Evolutionary conservation across 2,888 invertebrate species (phyloP).

Genomic region (Crepidodera aurea): DNA sequence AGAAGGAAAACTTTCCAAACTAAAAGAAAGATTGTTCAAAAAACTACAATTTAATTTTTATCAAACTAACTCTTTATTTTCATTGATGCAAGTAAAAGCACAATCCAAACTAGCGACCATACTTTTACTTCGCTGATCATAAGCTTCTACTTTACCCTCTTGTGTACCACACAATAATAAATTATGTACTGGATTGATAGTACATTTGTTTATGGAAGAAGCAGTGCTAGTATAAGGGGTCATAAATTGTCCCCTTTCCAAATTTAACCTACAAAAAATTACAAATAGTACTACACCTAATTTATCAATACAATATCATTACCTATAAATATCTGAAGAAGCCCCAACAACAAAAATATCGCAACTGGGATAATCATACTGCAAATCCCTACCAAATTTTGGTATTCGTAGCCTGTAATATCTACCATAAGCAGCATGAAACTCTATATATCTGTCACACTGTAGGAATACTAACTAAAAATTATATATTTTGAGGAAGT

Average conservation of each 20-base stretch:
- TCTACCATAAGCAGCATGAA: slow-evolving; percentile 93
- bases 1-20: slow-evolving; percentile 72
- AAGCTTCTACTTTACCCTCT: slow-evolving; percentile 94
- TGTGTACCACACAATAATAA: slow-evolving; percentile 86
- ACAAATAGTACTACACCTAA: too few relatives aligned
- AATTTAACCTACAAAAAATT: slow-evolving; percentile 75
- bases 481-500: slow-evolving; percentile 32
- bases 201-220: slow-evolving; percentile 81
- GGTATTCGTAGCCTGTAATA: slow-evolving; percentile 93
- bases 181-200: slow-evolving; percentile 88
- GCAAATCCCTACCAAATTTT: slow-evolving; percentile 92
- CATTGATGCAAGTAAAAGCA: slow-evolving; percentile 70
- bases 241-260: slow-evolving; percentile 94
- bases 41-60: slow-evolving; percentile 15
- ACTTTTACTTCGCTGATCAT: slow-evolving; percentile 88
- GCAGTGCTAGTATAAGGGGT: slow-evolving; percentile 82
- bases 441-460: slow-evolving; percentile 91
- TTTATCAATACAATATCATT: too few relatives aligned
- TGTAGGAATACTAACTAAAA: slow-evolving; percentile 88
- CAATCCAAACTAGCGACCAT: slow-evolving; percentile 86
- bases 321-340: slow-evolving; percentile 67
- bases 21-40: slow-evolving; percentile 59
- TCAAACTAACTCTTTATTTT: slow-evolving; percentile 66
- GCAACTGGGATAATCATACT: slow-evolving; percentile 87
- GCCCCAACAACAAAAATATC: slow-evolving; percentile 93